Conservation (phyloP, 2,888 invertebrate species). For the Lycaena phlaeas region DNA sequence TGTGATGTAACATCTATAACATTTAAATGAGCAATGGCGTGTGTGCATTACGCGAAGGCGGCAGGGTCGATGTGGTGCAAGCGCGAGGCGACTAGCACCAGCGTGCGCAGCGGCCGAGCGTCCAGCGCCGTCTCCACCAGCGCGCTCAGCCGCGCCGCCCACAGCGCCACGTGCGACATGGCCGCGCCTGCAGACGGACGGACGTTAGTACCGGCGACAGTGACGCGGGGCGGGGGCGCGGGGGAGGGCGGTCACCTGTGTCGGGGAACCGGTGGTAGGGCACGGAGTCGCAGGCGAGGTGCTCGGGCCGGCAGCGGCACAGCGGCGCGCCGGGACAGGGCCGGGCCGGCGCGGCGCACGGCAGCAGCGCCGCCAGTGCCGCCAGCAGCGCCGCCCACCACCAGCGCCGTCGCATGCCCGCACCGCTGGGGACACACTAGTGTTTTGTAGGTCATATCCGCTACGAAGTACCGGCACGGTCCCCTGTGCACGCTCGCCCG, state of each 20-base stretch:
- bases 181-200: slow-evolving; percentile 24
- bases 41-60: slow-evolving; percentile 70
- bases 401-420: slow-evolving; percentile 6
- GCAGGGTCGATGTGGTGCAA: slow-evolving; percentile 80
- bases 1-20: too few relatives aligned
- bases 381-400: slow-evolving; percentile 13
- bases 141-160: slow-evolving; percentile 75
- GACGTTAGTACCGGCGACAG: neutral
- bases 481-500: too few relatives aligned
- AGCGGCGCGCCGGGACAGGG: slow-evolving; percentile 32
- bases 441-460: too few relatives aligned
- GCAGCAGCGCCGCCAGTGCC: slow-evolving; percentile 18
- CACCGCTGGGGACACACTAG: neutral
- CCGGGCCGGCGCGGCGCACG: slow-evolving; percentile 16
- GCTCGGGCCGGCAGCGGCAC: slow-evolving; percentile 40
- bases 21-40: too few relatives aligned
- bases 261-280: slow-evolving; percentile 46
- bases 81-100: slow-evolving; percentile 83
- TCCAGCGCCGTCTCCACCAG: slow-evolving; percentile 83
- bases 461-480: too few relatives aligned
- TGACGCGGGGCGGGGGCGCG: neutral
- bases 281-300: slow-evolving; percentile 40
- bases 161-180: slow-evolving; percentile 79
- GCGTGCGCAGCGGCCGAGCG: slow-evolving; percentile 79
- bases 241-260: slow-evolving; percentile 31